Evolutionary conservation across 1,140 invertebrate species (phyloP), one percentile per base, ranked within the genome.

Genomic region (Drusus annulatus): DNA sequence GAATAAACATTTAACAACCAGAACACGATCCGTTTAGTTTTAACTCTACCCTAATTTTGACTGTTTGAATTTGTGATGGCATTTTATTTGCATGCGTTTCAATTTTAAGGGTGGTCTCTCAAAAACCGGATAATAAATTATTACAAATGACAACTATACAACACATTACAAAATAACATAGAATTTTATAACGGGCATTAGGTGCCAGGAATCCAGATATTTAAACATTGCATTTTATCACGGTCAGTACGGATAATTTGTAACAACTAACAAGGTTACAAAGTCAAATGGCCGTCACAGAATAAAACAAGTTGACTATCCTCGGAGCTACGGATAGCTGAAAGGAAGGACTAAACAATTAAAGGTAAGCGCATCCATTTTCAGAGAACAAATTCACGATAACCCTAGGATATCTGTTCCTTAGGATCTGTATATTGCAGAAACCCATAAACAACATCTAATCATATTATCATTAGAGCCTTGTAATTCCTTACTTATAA

Each of bases 401-500:
- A 28, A 65, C 16, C 62, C 28, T 13, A 45, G 16, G n/a, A 19
- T 51, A 17, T 36, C 36, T 51, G 68, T 36, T 17, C 28, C n/a
- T 17, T 5, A 23, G 10, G 23, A 54, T n/a, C 23, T 51, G 50
- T 52, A 7, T 74, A 74, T 51, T 56, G 45, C 51, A 54, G 65
- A 74, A 54, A 54, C 71, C 71, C 71, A 76, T 76, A 76, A 76
- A 58, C 54, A 73, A 73, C 17, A 17, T 63, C 2, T 31, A 36
- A 36, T 7, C 36, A 45, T 45, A 65, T 65, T n/a, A 69, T 19
- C 52, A 51, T 73, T 73, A 56, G 52, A 56, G 28, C 52, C 73
- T 58, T 76, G 73, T 76, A 15, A 68, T 68, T 63, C 63, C 63
- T 68, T 68, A 68, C 63, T 68, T 68, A 68, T 21, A n/a, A 31